phyloP scores from a whole-genome alignment of 2,888 invertebrate species.

The Bruchidius siliquastri region DNA sequence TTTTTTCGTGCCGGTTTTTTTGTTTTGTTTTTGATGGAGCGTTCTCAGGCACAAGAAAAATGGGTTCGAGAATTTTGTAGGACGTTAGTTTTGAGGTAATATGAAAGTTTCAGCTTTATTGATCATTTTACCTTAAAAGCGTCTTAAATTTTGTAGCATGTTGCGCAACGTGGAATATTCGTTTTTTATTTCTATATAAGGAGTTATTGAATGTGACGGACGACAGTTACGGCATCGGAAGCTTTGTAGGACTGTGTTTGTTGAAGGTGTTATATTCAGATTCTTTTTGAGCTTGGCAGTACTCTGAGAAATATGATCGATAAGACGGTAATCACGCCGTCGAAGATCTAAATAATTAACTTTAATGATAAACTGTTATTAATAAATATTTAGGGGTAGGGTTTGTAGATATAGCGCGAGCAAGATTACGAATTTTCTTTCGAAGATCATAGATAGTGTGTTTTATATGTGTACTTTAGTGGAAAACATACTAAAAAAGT shows the following conservation, averaged over 20 bases:
- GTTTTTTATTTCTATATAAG: constrained; percentile 6
- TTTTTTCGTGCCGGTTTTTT: not conserved
- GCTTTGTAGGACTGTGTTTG: not conserved
- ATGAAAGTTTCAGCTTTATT: not conserved
- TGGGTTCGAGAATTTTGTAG: not conserved
- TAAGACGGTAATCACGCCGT: no score
- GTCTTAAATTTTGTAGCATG: constrained; percentile 5
- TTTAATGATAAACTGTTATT: no score
- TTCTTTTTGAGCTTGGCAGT: no score
- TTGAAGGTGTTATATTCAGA: not conserved
- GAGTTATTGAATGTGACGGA: not conserved
- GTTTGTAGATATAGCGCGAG: no score
- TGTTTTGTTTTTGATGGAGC: not conserved
- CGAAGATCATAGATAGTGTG: no score
- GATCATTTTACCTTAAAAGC: constrained; percentile 1
- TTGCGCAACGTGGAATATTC: constrained; percentile 5
- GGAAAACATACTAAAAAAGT: no score
- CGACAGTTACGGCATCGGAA: constrained; percentile 2
- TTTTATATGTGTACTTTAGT: no score
- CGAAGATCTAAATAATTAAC: no score
- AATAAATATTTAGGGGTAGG: no score
- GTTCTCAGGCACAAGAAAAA: not conserved
- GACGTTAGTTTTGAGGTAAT: not conserved
- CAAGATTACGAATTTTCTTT: no score
- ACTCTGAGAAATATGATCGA: no score